Base-by-base conservation (phyloP, 2,888 invertebrate genomes). In the Agrotis segetum region DNA sequence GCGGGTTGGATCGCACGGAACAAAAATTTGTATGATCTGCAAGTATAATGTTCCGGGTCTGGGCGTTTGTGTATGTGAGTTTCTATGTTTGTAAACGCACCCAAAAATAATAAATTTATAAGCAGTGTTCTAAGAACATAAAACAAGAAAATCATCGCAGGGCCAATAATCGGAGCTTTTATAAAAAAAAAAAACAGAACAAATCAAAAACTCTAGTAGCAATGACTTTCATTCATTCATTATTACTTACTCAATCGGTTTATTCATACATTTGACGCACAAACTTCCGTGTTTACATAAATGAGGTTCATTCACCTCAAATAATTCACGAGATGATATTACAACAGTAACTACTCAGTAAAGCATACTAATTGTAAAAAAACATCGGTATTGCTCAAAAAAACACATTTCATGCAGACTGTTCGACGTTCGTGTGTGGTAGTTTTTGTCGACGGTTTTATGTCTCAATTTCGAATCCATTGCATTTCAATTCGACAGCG, bases 391-490 rank as follows among this genome's bases (percentile, higher is more conserved):
- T 40, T 65, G 40, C 49, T 53, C 49, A 62, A 14, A 79, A 74
- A 74, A 60, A 67, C n/a, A 55, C 34, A 56, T 55, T 81, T 65
- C 55, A 69, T 40, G 71, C 65, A 62, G 61, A 77, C 16, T 11
- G 49, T 17, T n/a, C n/a, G n/a, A n/a, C n/a, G n/a, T n/a, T n/a
- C 52, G 67, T 49, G 75, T 58, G 58, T 50, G 19, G 62, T 7
- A n/a, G n/a, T 55, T 80, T 75, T 75, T 65, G 34, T n/a, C 13
- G 19, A 24, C 56, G 17, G 13, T 77, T 69, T 76, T 69, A 65
- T 77, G 56, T 77, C 82, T 77, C 60, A 64, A 74, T 74, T 79
- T 40, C 21, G 50, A 56, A 44, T 61, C 40, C 9, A 74, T 19
- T 73, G 74, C 50, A 46, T 72, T 74, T 59, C 46, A 29, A 64